Evolutionary conservation across 2,113 vertebrate genomes (phyloP).

Genomic region (Melanostigma gelatinosum): DNA sequence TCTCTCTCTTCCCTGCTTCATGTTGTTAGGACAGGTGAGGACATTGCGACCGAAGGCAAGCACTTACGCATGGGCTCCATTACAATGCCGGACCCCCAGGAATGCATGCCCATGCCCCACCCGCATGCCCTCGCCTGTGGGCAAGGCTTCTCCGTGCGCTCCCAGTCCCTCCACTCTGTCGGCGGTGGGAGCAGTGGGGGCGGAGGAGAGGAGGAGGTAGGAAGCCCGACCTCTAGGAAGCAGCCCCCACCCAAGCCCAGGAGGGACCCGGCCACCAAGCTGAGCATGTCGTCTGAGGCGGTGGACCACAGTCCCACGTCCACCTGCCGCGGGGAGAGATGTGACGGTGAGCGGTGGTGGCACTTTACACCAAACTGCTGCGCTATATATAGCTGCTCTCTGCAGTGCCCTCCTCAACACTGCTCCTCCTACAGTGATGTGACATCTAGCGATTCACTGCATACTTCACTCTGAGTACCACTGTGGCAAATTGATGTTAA

Average conservation of each 20-base stretch:
- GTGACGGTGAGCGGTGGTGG: conserved; percentile 80
- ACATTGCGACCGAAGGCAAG: conserved; percentile 91
- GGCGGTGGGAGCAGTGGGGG: conserved; percentile 87
- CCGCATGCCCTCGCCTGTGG: conserved; percentile 87
- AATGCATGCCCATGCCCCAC: conserved; percentile 85
- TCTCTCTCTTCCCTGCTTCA: conserved; percentile 1
- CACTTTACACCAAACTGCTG: conserved; percentile 65
- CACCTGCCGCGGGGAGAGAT: conserved; percentile 87
- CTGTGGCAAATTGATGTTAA: conserved; percentile 2
- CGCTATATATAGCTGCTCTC: conserved; percentile 72
- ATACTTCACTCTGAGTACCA: conserved; percentile 25
- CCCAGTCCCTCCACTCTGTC: conserved; percentile 96
- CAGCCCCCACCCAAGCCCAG: conserved; percentile 97
- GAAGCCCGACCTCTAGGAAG: conserved; percentile 91
- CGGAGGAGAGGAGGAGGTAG: conserved; percentile 88
- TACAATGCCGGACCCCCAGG: conserved; percentile 94
- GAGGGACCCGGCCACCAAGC: conserved; percentile 95
- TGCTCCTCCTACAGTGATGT: conserved; percentile 54
- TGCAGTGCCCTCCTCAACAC: conserved; percentile 61
- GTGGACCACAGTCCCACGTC: conserved; percentile 88
- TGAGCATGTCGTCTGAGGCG: conserved; percentile 97
- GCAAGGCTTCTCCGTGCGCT: conserved; percentile 92
- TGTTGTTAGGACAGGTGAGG: conserved; percentile 89
- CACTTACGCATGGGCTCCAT: conserved; percentile 97
- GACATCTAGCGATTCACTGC: conserved; percentile 55